phyloP scores from a whole-genome alignment of 2,113 vertebrate species.

The Chunga burmeisteri region DNA sequence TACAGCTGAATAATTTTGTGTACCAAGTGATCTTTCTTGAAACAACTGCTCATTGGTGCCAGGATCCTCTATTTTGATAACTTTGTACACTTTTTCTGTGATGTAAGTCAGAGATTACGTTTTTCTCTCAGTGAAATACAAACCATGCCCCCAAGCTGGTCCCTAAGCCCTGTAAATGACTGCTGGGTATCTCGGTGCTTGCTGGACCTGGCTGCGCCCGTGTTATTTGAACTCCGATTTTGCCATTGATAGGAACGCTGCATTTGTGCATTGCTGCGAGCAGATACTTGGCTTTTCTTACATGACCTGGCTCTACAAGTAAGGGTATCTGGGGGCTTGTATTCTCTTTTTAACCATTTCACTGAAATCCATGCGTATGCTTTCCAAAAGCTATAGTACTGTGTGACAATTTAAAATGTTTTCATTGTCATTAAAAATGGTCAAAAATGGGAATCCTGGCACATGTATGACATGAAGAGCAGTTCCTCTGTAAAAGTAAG shows the following conservation, averaged over 20 bases:
- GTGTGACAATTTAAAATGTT: not conserved
- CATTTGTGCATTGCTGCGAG: not conserved
- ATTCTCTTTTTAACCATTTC: not conserved
- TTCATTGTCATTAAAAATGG: not conserved
- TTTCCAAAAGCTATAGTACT: not conserved
- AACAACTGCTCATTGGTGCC: not conserved
- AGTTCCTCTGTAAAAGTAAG: not conserved
- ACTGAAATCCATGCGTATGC: not conserved
- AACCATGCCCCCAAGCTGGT: not conserved
- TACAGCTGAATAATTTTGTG: not conserved
- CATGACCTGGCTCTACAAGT: not conserved
- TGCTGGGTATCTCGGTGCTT: not conserved
- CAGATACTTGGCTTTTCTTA: not conserved
- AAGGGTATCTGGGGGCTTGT: not conserved
- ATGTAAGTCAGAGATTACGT: too few relatives aligned
- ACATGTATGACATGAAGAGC: not conserved
- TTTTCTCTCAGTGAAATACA: not conserved
- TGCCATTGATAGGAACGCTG: not conserved
- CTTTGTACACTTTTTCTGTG: not conserved
- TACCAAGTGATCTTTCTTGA: not conserved
- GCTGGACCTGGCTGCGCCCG: not conserved
- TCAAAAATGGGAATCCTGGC: not conserved
- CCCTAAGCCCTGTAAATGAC: not conserved
- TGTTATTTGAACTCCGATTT: not conserved
- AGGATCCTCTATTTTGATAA: not conserved